Percentiles rank a stretch among this genome's conserved stretches.
Conservation (phyloP, 2,888 invertebrate genomes). For the Agrotis ipsilon region DNA sequence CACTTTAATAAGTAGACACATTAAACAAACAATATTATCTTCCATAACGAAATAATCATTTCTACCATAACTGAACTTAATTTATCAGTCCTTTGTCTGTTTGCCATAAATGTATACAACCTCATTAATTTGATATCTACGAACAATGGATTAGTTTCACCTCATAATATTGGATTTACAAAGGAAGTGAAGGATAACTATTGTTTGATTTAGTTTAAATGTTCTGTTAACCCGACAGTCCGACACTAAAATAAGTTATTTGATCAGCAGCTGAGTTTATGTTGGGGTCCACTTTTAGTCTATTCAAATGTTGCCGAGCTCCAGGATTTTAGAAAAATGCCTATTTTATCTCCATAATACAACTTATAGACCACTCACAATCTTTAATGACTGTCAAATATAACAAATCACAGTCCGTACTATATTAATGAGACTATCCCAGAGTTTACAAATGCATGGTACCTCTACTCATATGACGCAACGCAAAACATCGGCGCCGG, state of each 20-base stretch:
- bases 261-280: no score
- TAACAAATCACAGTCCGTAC: not conserved
- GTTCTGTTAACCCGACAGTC: no score
- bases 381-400: no score
- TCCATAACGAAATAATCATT: not conserved
- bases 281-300: no score
- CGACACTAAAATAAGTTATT: no score
- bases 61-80: not conserved
- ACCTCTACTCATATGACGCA: conserved; percentile 55
- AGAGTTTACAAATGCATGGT: conserved; percentile 12
- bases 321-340: no score
- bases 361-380: no score
- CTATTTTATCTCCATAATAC: no score
- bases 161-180: not conserved
- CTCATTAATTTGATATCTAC: not conserved
- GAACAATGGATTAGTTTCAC: not conserved
- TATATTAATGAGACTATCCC: not conserved
- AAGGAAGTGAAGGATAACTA: not conserved
- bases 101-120: not conserved
- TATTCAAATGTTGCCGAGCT: no score
- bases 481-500: conserved; percentile 59
- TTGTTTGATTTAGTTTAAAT: not conserved
- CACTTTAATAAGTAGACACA: conserved; percentile 1
- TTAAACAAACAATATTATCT: not conserved
- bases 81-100: not conserved